These are phyloP conservation scores for Polylopha cassiicola DNA, from an alignment of 2,888 invertebrate species.

Conservation along the genomic window DNA sequence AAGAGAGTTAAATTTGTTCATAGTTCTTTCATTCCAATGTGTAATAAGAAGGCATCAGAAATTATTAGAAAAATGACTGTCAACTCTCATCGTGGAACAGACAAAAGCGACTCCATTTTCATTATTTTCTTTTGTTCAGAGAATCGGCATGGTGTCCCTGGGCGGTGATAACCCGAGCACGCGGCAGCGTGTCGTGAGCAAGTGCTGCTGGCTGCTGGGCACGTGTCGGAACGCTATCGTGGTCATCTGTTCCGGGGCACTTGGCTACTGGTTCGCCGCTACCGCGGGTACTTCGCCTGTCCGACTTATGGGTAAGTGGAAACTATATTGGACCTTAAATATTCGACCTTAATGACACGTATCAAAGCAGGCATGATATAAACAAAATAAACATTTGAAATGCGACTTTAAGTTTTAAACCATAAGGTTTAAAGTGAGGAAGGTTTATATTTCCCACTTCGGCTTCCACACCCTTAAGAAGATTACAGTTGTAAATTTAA, in stretches of 20 bases:
- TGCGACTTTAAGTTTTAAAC: no score
- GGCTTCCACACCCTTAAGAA: no score
- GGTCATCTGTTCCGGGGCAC: slow-evolving; percentile 83
- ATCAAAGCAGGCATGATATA: no score
- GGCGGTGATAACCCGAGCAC: slow-evolving; percentile 77
- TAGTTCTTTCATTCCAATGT: no score
- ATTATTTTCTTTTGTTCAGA: slow-evolving; percentile 58
- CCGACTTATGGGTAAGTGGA: slow-evolving; percentile 79
- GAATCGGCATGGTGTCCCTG: slow-evolving; percentile 80
- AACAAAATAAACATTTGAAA: no score
- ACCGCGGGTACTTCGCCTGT: slow-evolving; percentile 77
- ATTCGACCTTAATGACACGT: no score
- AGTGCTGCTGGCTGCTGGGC: slow-evolving; percentile 84
- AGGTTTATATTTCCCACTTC: no score
- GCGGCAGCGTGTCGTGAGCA: slow-evolving; percentile 78
- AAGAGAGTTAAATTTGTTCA: no score
- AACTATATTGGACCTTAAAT: neutral
- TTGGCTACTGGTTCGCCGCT: slow-evolving; percentile 80
- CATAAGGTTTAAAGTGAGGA: no score
- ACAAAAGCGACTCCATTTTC: neutral
- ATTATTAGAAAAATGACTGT: neutral
- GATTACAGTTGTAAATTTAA: no score
- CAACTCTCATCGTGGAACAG: neutral
- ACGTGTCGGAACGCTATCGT: slow-evolving; percentile 91
- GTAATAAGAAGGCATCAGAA: no score